A percentile compares a stretch with the other conserved stretches of the same genome.
Conservation (phyloP, 2,113 vertebrate species). For the rabbit (Oryctolagus cuniculus) region mOryCun1.1 NC_091439.1:133337001-133337500, state of each 20-base stretch:
- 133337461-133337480: neutral
- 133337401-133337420: neutral
- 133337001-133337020: neutral
- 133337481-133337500: neutral
- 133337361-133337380: neutral
- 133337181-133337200: neutral
- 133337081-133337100: neutral
- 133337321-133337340: neutral
- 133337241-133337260: neutral
- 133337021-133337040: neutral
- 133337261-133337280: neutral
- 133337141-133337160: neutral
- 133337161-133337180: neutral
- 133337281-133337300: neutral
- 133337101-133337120: neutral
- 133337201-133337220: neutral
- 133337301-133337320: too few species aligned
- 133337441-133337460: neutral
- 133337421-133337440: conserved; percentile 25
- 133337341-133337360: neutral
- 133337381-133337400: neutral
- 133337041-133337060: neutral
- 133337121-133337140: neutral
- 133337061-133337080: neutral
- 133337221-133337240: neutral